Base-by-base conservation (phyloP, 1,140 invertebrate species). In the Thaumatotibia leucotreta region DNA sequence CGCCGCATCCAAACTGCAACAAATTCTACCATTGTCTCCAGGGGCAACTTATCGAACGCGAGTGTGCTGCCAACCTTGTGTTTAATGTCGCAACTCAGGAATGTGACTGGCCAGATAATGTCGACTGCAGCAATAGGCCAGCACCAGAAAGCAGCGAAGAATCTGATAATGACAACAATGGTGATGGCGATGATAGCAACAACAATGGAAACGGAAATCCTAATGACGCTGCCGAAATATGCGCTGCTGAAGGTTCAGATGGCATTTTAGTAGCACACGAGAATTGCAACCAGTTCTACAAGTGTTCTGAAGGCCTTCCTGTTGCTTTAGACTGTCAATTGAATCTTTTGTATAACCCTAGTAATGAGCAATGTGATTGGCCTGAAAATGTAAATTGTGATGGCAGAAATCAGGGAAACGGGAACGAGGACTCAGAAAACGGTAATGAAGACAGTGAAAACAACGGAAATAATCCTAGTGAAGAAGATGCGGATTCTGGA, bases 261-360 rank as follows among this genome's bases (percentile, higher is more conserved):
- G 69, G 70, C 1, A 29, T 67, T 6, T 45, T 80, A 0, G 50
- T 82, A 0, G 76, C 79, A 6, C 75, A 75, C 32, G 73, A 74
- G 65, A 73, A 68, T 29, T 82, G 80, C 39, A 74, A 80, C 61
- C 45, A 80, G 35, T 82, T 78, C 35, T 82, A 39, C 33, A 39
- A 11, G 2, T 39, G 33, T n/a, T 11, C 10, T 10, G 33, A 9
- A 2, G 63, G 73, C 1, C 23, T 52, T 10, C 71, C 71, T 0
- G 67, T 73, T n/a, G n/a, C n/a, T n/a, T n/a, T n/a, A n/a, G n/a
- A n/a, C n/a, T n/a, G n/a, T n/a, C n/a, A n/a, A n/a, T n/a, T n/a
- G n/a, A n/a, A n/a, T n/a, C n/a, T n/a, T n/a, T n/a, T n/a, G n/a
- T n/a, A n/a, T n/a, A n/a, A n/a, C n/a, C n/a, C n/a, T n/a, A n/a